These are phyloP conservation scores for Merodon equestris DNA, from an alignment of 2,888 invertebrate species.

Conservation along the genomic window DNA sequence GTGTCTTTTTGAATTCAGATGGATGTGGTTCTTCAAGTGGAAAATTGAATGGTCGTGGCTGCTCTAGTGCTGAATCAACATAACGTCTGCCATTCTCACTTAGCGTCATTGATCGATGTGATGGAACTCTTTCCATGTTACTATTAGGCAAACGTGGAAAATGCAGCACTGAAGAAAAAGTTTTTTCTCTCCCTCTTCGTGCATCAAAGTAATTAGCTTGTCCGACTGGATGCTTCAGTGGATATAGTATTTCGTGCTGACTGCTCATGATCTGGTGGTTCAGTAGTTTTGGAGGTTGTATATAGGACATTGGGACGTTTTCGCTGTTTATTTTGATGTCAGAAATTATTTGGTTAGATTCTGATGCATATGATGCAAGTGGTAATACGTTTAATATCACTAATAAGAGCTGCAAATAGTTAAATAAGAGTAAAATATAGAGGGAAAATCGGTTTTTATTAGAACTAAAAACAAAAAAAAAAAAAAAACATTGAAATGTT, in stretches of 20 bases:
- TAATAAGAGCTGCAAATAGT: conserved; percentile 74
- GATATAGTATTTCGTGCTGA: conserved; percentile 30
- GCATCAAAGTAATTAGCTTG: conserved; percentile 58
- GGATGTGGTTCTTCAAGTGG: conserved; percentile 76
- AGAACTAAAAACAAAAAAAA: no score
- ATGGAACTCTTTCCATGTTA: conserved; percentile 26
- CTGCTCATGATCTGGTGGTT: conserved; percentile 38
- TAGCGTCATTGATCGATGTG: conserved; percentile 36
- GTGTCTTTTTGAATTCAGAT: conserved; percentile 75
- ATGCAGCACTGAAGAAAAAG: conserved; percentile 35
- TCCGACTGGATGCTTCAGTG: conserved; percentile 50
- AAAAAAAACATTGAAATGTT: no score
- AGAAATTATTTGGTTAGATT: conserved; percentile 63
- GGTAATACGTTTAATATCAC: conserved; percentile 77
- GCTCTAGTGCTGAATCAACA: conserved; percentile 56
- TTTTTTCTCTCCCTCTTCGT: conserved; percentile 45
- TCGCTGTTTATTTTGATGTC: conserved; percentile 29
- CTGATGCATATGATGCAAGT: conserved; percentile 73
- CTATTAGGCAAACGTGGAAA: conserved; percentile 35
- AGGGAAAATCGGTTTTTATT: no score
- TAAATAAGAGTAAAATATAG: no score
- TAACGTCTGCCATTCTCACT: conserved; percentile 61
- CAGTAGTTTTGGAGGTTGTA: conserved; percentile 55
- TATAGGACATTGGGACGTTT: conserved; percentile 33
- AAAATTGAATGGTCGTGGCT: conserved; percentile 78